phyloP scores from a whole-genome alignment of 1,140 invertebrate species.

The Stegodyphus mimosarum region DNA sequence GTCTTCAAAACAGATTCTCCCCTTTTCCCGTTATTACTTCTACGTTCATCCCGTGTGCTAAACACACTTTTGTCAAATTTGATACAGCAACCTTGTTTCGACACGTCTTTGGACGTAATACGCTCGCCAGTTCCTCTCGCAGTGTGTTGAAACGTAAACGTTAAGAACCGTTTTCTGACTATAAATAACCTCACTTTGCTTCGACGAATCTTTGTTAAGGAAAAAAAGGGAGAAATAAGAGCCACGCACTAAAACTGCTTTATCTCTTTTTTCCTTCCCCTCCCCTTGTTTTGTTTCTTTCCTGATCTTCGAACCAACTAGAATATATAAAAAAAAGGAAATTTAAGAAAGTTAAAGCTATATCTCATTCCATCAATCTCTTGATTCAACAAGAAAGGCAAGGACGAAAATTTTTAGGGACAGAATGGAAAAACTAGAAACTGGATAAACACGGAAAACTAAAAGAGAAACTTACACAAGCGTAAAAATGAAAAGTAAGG shows the following conservation, averaged over 20 bases:
- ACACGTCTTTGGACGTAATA: not conserved
- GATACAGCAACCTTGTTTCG: not conserved
- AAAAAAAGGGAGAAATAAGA: not conserved
- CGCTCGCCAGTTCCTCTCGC: not conserved
- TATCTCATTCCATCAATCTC: constrained; percentile 54
- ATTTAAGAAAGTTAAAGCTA: constrained; percentile 56
- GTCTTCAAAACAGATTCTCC: not conserved
- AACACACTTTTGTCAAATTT: not conserved
- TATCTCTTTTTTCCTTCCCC: not conserved
- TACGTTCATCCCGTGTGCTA: not conserved
- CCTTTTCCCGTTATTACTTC: not conserved
- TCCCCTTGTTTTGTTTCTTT: constrained; percentile 16
- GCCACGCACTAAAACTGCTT: not conserved
- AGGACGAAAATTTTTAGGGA: constrained; percentile 38
- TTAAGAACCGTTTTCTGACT: constrained; percentile 37
- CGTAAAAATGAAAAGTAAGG: constrained; percentile 41
- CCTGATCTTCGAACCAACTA: not conserved
- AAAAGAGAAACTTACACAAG: constrained; percentile 45
- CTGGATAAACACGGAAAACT: constrained; percentile 51
- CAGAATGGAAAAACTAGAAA: constrained; percentile 20
- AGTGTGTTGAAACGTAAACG: constrained; percentile 12
- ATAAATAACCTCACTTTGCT: constrained; percentile 46
- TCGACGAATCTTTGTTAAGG: constrained; percentile 30
- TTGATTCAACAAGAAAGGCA: constrained; percentile 54
- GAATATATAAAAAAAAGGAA: constrained; percentile 3